Evolutionary conservation across 2,113 vertebrate species (phyloP), one percentile per base, ranked within the genome.

Genomic region (Martes martes): DNA sequence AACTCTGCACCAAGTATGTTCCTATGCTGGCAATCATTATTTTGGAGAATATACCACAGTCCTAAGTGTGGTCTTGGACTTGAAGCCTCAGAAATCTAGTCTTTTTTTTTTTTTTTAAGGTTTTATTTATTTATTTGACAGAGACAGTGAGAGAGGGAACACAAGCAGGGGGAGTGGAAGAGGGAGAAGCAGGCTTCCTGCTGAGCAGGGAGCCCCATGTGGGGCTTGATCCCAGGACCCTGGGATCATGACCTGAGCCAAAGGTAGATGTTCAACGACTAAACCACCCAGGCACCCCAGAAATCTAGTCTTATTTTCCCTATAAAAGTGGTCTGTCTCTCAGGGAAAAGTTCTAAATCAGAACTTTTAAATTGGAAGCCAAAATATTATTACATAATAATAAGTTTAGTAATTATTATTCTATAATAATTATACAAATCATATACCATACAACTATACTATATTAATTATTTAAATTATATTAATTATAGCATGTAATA

Each of bases 21-120:
- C 21, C 33, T 3, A 6, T 16, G 10, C 31, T 55, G 2, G 3
- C 4, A 71, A 15, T 4, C 14, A 1, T 26, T 61, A 24, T 10
- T 63, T 42, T 79, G 50, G 16, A 45, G 18, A 84, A n/a, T 11
- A 3, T 52, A 71, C 71, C 59, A 45, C 5, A 42, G 15, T 78
- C 8, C 26, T 71, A 21, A 83, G 55, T 61, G 2, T 79, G 18
- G 3, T 88, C 78, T 15, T 92, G 13, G 67, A 55, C 16, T 16
- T 18, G 19, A 76, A 42, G 21, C 7, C 59, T 67, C 24, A 69
- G 36, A 74, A 83, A 89, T 89, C 36, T 76, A 78, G 1, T 47
- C 14, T 33, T 39, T 24, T 59, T 23, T 57, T 57, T 59, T 57
- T 61, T 61, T 61, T 61, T 61, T 11, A 61, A 61, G 59, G 16